Conservation (phyloP, 2,113 vertebrate genomes). For the Ellobius talpinus region DNA sequence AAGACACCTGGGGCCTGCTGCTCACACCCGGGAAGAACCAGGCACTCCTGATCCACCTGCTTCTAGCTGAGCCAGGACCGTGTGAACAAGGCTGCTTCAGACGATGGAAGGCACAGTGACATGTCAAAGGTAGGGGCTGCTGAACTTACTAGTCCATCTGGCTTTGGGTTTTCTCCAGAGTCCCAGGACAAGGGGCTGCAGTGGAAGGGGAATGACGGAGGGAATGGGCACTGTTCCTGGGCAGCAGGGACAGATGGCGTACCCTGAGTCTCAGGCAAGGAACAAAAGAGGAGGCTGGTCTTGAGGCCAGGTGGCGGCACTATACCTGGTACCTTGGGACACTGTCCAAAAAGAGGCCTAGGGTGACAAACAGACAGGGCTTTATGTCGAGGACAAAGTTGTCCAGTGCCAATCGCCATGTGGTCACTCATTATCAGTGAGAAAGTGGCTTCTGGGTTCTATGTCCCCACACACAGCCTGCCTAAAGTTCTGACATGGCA, state of each 20-base stretch:
- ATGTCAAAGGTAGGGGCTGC: background rate
- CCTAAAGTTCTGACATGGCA: background rate
- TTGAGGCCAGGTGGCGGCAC: accelerated
- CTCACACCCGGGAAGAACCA: background rate
- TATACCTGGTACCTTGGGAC: background rate
- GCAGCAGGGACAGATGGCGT: too few relatives aligned
- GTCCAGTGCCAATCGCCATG: background rate
- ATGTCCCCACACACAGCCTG: background rate
- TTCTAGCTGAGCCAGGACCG: background rate
- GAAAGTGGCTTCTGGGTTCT: background rate
- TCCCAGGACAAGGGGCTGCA: background rate
- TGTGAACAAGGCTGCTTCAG: background rate
- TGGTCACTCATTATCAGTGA: background rate
- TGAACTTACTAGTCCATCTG: background rate
- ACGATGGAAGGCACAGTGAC: too few relatives aligned
- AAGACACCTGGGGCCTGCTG: background rate
- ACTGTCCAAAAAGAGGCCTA: background rate
- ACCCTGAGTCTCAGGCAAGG: background rate
- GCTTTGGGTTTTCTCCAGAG: background rate
- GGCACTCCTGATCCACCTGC: background rate
- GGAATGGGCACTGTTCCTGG: too few relatives aligned
- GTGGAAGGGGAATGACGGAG: background rate
- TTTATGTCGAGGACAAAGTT: background rate
- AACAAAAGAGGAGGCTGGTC: background rate
- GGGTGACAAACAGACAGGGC: background rate